Percentiles rank a stretch among this genome's conserved stretches.
These are phyloP conservation scores for Cosmia pyralina DNA, from an alignment of 2,888 invertebrate genomes.

Conservation along the genomic window DNA sequence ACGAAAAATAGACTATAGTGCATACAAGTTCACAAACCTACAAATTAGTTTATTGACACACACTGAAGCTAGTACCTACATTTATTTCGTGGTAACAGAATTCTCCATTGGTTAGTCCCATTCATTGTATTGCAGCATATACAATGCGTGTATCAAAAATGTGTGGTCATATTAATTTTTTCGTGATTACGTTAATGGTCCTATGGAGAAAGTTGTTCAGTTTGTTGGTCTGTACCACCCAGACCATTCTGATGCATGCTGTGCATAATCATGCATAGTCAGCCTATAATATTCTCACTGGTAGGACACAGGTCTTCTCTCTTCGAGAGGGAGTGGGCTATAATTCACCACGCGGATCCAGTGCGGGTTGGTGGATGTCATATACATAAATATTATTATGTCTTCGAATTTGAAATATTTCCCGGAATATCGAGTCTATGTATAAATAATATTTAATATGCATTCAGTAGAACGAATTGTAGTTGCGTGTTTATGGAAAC, in stretches of 20 bases:
- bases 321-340: too few relatives aligned
- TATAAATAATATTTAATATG: slow-evolving; percentile 33
- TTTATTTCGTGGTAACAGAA: background rate
- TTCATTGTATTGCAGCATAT: background rate
- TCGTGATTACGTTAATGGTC: too few relatives aligned
- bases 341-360: too few relatives aligned
- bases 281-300: too few relatives aligned
- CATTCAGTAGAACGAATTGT: slow-evolving; percentile 21
- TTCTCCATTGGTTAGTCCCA: background rate
- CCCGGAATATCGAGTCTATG: background rate
- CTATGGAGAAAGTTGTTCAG: background rate
- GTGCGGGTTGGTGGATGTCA: too few relatives aligned
- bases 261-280: background rate
- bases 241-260: background rate
- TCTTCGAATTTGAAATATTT: background rate
- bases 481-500: slow-evolving; percentile 11
- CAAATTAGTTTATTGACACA: slow-evolving; percentile 8
- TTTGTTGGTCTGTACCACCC: too few relatives aligned
- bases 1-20: background rate
- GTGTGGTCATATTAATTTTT: too few relatives aligned
- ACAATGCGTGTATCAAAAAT: too few relatives aligned
- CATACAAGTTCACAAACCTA: slow-evolving; percentile 8
- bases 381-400: too few relatives aligned
- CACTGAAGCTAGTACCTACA: background rate
- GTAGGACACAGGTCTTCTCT: too few relatives aligned